phyloP scores from a whole-genome alignment of 2,797 vertebrate species.

The Hippocampus kuda region DNA sequence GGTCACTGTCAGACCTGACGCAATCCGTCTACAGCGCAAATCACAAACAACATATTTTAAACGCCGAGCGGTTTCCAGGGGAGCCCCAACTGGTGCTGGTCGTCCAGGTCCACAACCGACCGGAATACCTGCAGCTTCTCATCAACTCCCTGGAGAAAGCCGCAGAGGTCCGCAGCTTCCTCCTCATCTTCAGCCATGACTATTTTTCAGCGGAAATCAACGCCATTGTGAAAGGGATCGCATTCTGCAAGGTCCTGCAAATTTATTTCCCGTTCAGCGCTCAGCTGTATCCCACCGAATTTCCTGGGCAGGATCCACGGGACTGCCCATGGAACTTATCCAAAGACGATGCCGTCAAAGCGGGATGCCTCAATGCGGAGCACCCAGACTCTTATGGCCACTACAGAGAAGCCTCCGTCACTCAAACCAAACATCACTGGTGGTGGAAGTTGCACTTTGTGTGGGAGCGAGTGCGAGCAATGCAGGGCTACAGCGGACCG shows the following conservation, averaged over 20 bases:
- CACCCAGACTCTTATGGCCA: constrained; percentile 71
- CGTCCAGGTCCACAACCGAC: constrained; percentile 70
- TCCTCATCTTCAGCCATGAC: constrained; percentile 73
- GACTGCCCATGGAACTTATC: constrained; percentile 65
- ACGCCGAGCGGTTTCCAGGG: constrained; percentile 52
- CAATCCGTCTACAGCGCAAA: constrained; percentile 61
- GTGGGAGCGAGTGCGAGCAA: constrained; percentile 64
- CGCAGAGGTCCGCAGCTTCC: constrained; percentile 51
- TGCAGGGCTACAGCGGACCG: constrained; percentile 64
- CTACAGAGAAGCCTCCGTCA: constrained; percentile 69
- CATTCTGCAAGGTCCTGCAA: constrained; percentile 71
- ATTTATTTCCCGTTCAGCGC: constrained; percentile 75
- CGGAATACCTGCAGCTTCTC: constrained; percentile 64
- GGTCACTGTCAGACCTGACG: constrained; percentile 39
- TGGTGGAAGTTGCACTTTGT: constrained; percentile 77
- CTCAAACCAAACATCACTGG: constrained; percentile 76
- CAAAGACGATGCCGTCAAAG: constrained; percentile 55
- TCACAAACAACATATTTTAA: constrained; percentile 56
- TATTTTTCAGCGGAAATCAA: constrained; percentile 66
- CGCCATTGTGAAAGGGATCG: constrained; percentile 59
- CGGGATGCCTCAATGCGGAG: constrained; percentile 63
- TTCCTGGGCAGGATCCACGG: constrained; percentile 64
- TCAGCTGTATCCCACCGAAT: constrained; percentile 68
- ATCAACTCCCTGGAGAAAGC: constrained; percentile 63
- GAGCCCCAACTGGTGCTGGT: constrained; percentile 65